Base-by-base conservation (phyloP, 2,888 invertebrate genomes). In the Scelioninae gen. 1 region DNA sequence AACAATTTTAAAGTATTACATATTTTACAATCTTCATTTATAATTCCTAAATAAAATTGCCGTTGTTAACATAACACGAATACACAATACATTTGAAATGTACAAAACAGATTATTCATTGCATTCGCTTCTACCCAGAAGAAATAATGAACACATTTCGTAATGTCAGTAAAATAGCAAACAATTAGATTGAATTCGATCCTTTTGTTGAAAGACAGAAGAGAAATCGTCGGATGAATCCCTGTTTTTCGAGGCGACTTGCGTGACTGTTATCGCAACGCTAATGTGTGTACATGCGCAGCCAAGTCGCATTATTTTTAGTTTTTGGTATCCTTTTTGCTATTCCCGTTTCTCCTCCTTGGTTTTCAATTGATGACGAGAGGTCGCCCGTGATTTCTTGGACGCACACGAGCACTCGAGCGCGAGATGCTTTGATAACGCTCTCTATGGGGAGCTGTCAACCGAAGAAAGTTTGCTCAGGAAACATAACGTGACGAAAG, bases 241-340 rank as follows among this genome's bases (percentile, higher is more conserved):
- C 58, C 13, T 13, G 29, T 55, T 71, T 77, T 60, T 55, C 43
- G 10, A 38, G 9, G 34, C 6, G 60, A 49, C 45, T 88, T 87
- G 87, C 87, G 87, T 88, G 87, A 87, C 87, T 86, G 81, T 86
- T 86, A 88, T 87, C 87, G 86, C 86, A 85, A 86, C 84, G 69
- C 45, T 65, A 77, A 66, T 63, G 60, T 75, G 69, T 81, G 75
- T 75, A 75, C 74, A 72, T 62, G 68, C 74, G 60, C 74, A 68
- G 60, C 23, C n/a, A 43, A 47, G 62, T 43, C 58, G 43, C 71
- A 51, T 66, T 69, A 71, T 77, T 82, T 82, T 82, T 76, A 8
- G 38, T 38, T 38, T 43, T 43, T 43, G n/a, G n/a, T 43, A 56
- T 71, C 47, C 74, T 74, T 66, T 74, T 80, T 60, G 71, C 56